Base-by-base conservation (phyloP, 2,888 invertebrate genomes). In the Drosophila picticornis region DNA sequence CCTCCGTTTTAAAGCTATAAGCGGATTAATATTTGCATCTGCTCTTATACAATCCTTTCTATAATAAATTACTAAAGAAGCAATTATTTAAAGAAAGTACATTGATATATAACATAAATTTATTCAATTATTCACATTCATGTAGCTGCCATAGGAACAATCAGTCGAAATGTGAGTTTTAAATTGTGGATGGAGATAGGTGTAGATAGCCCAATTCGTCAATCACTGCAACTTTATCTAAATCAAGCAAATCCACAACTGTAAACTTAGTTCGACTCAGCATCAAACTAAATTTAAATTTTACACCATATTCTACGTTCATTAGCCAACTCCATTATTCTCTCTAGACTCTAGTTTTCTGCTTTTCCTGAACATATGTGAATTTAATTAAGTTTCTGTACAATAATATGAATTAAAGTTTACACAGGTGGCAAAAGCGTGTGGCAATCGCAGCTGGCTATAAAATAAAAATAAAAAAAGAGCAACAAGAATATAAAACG, bases 391-490 rank as follows among this genome's bases (percentile, higher is more conserved):
- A 43, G 27, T 50, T 64, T 27, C 43, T 58, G 48, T 56, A 16
- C 34, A 62, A n/a, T 53, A 43, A 53, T 48, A 48, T 61, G 50
- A 55, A 53, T 55, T 77, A 46, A 66, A 62, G 72, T 62, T 80
- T 72, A 32, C 36, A 64, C 87, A 87, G 84, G 87, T 83, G 83
- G 78, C 76, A 64, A 65, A 66, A 66, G 56, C 50, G 59, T 58
- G 68, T 61, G 69, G 67, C 64, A 81, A 81, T 75, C 62, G 64
- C 81, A 81, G 75, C 75, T 69, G 72, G 57, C 59, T 50, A 63
- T 75, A 56, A 77, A 27, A 64, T 48, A 68, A 72, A 59, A 74
- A 32, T 16, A 55, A 16, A 19, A 38, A 60, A 68, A 34, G 32
- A 52, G 10, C 6, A 53, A 11, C 4, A 29, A 38, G 25, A 50